Evolutionary conservation across 2,113 vertebrate genomes (phyloP), one percentile per base, ranked within the genome.

Genomic region (Hystrix cristata): DNA sequence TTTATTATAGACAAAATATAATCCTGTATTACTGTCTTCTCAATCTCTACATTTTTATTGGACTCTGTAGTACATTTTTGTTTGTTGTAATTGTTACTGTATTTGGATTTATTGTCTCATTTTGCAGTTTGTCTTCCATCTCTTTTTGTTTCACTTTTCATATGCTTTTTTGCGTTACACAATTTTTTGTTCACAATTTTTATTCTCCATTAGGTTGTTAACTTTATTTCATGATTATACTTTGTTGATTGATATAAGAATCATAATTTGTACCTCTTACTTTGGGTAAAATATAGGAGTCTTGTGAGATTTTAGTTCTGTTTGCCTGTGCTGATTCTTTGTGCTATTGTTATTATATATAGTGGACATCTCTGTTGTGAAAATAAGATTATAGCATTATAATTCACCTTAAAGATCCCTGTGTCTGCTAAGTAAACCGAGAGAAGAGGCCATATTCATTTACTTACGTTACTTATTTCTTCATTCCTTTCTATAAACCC

Each of bases 141-240:
- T 71, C 19, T 25, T 95, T 91, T 90, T 74, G 21, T 71, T 90
- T 72, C 92, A 11, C 62, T 91, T 3, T 89, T 81, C 13, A 74
- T 65, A 86, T 87, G 31, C 60, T 67, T 10, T 81, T 80, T 87
- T 67, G 53, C 79, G 72, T 81, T 93, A 57, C 64, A 38, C 27
- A 74, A 4, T 18, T 93, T 95, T 71, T 82, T 82, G 29, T 87
- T 21, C 3, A 18, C 19, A 34, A 10, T 72, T 94, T 92, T 86
- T 80, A 65, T 65, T 86, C 59, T 86, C 29, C 55, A 1, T 96
- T 59, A 65, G 16, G 12, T 85, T 86, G 38, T 89, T 94, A 71
- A 31, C 43, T 92, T 78, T 83, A 67, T 93, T 90, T 74, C 51
- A 94, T 81, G 38, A 53, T 62, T 85, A 57, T 46, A 53, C 86